These are phyloP conservation scores for Rutilus rutilus DNA, from an alignment of 2,113 vertebrate species.

Conservation along the genomic window DNA sequence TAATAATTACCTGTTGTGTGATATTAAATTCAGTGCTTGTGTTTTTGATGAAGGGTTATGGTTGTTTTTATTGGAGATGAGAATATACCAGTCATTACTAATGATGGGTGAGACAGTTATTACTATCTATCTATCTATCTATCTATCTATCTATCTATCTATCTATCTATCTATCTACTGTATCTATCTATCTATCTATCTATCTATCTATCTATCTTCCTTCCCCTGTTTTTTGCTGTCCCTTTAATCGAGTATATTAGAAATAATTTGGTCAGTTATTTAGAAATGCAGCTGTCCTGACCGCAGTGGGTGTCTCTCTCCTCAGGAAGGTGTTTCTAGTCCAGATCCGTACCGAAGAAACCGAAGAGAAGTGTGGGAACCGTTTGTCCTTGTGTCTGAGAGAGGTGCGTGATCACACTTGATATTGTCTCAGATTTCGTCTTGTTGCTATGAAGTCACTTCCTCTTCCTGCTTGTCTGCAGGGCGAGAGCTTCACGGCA, in stretches of 20 bases:
- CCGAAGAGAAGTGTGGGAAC: conserved; percentile 65
- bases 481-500: conserved; percentile 70
- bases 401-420: conserved; percentile 69
- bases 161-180: too few relatives aligned
- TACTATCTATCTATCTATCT: too few relatives aligned
- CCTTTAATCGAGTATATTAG: not conserved
- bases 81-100: conserved; percentile 55
- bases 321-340: conserved; percentile 77
- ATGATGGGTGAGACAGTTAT: conserved; percentile 77
- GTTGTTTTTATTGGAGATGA: conserved; percentile 83
- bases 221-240: not conserved
- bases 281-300: not conserved
- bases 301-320: not conserved
- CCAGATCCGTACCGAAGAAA: conserved; percentile 71
- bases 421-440: not conserved
- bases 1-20: not conserved
- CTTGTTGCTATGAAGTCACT: not conserved
- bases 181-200: too few relatives aligned
- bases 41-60: conserved; percentile 77
- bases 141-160: too few relatives aligned
- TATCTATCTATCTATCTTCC: too few relatives aligned
- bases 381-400: conserved; percentile 77
- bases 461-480: conserved; percentile 27
- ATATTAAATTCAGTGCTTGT: not conserved
- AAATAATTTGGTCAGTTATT: not conserved